Evolutionary conservation across 1,140 invertebrate genomes (phyloP).

Genomic region (Cataglyphis hispanica): DNA sequence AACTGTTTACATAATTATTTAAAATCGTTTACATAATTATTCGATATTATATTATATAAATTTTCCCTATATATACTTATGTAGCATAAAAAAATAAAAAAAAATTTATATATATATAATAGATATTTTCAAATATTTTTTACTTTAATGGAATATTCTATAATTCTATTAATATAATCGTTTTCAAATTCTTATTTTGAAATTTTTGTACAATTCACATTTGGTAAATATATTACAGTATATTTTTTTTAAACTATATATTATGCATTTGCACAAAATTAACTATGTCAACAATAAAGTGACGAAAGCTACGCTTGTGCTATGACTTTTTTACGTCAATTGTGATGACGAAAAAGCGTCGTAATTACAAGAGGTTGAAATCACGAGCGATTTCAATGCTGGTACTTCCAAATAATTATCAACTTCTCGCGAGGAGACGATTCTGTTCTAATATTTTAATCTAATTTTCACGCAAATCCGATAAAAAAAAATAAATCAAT

Average conservation of each 20-base stretch:
- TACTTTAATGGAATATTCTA: not conserved
- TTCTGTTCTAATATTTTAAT: not conserved
- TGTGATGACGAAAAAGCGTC: not conserved
- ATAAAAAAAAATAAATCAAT: slow-evolving; percentile 3
- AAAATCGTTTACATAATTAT: too few species aligned
- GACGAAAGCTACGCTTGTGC: not conserved
- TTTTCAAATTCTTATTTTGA: not conserved
- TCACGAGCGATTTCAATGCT: slow-evolving; percentile 65
- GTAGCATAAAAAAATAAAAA: not conserved
- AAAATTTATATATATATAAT: too few species aligned
- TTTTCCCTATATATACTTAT: not conserved
- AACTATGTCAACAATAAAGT: not conserved
- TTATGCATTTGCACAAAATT: not conserved
- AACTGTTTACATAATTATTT: slow-evolving; percentile 21
- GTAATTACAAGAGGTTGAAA: slow-evolving; percentile 35
- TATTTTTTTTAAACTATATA: not conserved
- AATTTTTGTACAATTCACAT: not conserved
- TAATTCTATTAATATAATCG: not conserved
- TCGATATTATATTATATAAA: not conserved
- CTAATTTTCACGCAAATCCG: not conserved
- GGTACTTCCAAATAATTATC: slow-evolving; percentile 10
- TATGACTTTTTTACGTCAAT: not conserved
- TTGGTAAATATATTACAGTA: not conserved
- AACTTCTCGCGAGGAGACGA: not conserved
- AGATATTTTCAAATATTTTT: not conserved